phyloP scores from a whole-genome alignment of 2,888 invertebrate species.

The Ectobius pallidus region DNA sequence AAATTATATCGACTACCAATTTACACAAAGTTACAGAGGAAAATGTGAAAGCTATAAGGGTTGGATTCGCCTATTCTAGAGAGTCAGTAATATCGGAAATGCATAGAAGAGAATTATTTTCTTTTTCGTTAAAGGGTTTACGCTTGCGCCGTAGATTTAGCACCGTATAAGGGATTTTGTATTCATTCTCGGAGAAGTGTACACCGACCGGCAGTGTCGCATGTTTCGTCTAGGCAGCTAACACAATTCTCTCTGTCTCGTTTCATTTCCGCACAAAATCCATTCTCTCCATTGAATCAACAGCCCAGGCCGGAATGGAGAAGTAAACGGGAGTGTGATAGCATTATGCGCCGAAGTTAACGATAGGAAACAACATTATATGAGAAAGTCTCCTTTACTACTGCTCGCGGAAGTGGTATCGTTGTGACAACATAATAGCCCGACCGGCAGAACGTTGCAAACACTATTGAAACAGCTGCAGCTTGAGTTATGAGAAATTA shows the following conservation, averaged over 20 bases:
- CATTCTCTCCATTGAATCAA: not conserved
- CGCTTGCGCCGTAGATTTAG: not conserved
- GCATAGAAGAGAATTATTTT: no score
- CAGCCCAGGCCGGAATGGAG: not conserved
- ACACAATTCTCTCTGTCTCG: not conserved
- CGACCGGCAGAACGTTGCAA: no score
- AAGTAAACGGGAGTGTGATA: not conserved
- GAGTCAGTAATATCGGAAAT: no score
- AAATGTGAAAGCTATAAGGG: no score
- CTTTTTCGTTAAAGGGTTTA: no score
- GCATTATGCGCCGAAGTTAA: no score
- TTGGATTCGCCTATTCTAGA: no score
- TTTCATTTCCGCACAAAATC: not conserved
- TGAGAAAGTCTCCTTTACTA: not conserved
- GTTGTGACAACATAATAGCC: not conserved
- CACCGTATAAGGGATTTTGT: slow-evolving; percentile 18
- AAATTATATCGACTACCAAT: no score
- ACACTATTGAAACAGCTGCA: no score
- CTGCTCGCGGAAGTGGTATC: not conserved
- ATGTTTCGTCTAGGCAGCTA: not conserved
- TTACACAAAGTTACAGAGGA: no score
- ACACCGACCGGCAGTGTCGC: not conserved
- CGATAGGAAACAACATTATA: not conserved
- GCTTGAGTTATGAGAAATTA: no score
- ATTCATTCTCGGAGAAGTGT: slow-evolving; percentile 20